Conservation (phyloP, 1,140 invertebrate genomes). For the Trichonephila inaurata region DNA sequence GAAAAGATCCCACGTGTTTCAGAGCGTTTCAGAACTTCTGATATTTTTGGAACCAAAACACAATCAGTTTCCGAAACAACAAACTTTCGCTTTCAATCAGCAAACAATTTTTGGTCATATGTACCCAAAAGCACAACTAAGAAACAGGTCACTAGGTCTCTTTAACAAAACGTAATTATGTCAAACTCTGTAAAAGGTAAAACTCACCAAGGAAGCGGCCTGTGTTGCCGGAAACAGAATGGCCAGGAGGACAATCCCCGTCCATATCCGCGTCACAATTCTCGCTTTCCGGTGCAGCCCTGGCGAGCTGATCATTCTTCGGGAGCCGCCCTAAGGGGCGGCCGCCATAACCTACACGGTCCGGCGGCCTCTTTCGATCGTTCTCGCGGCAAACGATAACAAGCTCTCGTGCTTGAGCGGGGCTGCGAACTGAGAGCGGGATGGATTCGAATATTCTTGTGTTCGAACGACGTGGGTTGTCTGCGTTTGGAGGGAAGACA, state of each 20-base stretch:
- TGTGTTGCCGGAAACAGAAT: neutral
- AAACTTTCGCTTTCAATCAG: neutral
- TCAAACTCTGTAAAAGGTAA: conserved; percentile 39
- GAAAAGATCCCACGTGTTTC: neutral
- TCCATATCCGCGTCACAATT: conserved; percentile 26
- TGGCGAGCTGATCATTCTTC: conserved; percentile 31
- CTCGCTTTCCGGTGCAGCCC: conserved; percentile 54
- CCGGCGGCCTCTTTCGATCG: neutral
- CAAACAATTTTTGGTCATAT: neutral
- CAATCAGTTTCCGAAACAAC: neutral
- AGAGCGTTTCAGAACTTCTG: neutral
- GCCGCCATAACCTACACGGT: conserved; percentile 45
- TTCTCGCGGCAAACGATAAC: neutral
- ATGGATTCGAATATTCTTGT: conserved; percentile 23
- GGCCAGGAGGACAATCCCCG: neutral
- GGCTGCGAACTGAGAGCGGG: neutral
- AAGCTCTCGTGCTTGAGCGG: neutral
- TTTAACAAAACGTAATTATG: neutral
- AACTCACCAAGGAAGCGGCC: conserved; percentile 5
- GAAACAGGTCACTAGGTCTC: conserved; percentile 38
- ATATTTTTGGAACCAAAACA: neutral
- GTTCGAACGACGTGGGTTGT: conserved; percentile 38
- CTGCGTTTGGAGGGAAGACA: neutral
- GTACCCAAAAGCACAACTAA: neutral
- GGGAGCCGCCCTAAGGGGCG: conserved; percentile 60